A percentile compares a stretch with the other conserved stretches of the same genome.
Conservation (phyloP, 1,140 invertebrate genomes). For the Zaprionus africanus region DNA sequence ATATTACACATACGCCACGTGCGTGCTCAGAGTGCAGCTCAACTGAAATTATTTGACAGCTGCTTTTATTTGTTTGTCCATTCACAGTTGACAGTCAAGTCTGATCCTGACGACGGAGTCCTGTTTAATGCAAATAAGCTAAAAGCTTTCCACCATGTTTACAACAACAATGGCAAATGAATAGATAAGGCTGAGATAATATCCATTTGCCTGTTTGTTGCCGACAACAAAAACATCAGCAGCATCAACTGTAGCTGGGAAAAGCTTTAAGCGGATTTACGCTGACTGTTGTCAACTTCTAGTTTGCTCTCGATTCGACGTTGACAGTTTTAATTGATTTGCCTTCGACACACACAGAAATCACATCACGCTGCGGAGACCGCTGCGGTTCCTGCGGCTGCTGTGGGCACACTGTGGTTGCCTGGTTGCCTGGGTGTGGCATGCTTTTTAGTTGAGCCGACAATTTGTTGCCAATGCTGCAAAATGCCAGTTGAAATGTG, state of each 20-base stretch:
- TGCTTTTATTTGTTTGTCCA: conserved; percentile 24
- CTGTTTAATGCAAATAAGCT: conserved; percentile 58
- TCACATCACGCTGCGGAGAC: conserved; percentile 36
- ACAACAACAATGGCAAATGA: conserved; percentile 58
- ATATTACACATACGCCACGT: conserved; percentile 65
- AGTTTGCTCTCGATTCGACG: conserved; percentile 45
- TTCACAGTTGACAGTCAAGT: conserved; percentile 15
- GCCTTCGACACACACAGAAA: conserved; percentile 48
- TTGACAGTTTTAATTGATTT: conserved; percentile 75
- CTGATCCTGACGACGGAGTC: conserved; percentile 32
- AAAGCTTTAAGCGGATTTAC: conserved; percentile 74
- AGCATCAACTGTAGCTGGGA: conserved; percentile 13
- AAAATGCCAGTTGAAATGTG: conserved; percentile 31
- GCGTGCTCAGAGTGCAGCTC: conserved; percentile 12
- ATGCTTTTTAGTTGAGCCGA: conserved; percentile 42
- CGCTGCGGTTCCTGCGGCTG: conserved; percentile 6
- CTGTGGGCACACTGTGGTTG: conserved; percentile 5
- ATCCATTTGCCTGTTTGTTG: conserved; percentile 75
- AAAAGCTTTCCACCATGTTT: conserved; percentile 73
- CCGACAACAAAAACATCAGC: conserved; percentile 24
- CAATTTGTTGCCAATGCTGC: conserved; percentile 49
- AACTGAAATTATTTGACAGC: conserved; percentile 35
- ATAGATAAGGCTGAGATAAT: conserved; percentile 74
- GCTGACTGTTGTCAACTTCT: conserved; percentile 70
- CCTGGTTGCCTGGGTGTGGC: conserved; percentile 13